phyloP scores from a whole-genome alignment of 2,113 vertebrate genomes.

The Hyperoodon ampullatus region DNA sequence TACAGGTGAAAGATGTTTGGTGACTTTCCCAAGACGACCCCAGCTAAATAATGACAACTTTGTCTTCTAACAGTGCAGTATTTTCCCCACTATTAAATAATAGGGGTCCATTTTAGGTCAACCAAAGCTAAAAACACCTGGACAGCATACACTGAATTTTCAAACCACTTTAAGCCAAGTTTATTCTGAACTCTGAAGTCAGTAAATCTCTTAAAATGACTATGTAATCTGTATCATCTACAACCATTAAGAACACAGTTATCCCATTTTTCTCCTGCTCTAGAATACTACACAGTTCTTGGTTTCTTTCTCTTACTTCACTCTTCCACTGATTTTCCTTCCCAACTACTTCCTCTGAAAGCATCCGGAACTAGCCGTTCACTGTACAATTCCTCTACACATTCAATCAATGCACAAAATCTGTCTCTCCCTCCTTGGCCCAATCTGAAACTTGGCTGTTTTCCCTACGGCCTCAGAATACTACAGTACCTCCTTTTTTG shows the following conservation, averaged over 20 bases:
- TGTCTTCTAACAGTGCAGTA: background rate
- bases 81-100: background rate
- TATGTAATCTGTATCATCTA: background rate
- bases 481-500: background rate
- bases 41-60: background rate
- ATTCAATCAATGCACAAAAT: background rate
- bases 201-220: background rate
- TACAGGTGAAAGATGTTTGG: background rate
- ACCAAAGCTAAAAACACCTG: background rate
- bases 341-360: background rate
- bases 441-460: background rate
- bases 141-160: background rate
- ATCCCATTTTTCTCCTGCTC: background rate
- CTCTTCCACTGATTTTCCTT: background rate
- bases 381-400: background rate
- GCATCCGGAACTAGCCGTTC: background rate
- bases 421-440: background rate
- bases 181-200: background rate
- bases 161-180: background rate
- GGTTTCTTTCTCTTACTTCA: background rate
- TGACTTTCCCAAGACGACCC: background rate
- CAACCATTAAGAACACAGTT: background rate
- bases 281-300: background rate
- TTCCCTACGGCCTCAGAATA: background rate
- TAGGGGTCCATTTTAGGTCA: background rate